Conservation (phyloP, 2,888 invertebrate species). For the Cheilosia grossa region DNA sequence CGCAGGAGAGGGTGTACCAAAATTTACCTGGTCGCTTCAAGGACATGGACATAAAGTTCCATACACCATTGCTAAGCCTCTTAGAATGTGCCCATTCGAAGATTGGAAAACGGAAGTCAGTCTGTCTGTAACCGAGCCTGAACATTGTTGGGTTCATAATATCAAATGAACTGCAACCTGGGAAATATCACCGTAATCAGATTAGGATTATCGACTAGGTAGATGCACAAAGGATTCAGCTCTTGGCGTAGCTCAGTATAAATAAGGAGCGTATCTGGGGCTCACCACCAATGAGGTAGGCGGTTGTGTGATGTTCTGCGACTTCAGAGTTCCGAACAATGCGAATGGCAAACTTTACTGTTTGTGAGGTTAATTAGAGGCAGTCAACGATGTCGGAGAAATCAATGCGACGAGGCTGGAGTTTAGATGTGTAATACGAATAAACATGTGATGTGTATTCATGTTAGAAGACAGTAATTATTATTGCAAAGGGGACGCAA, state of each 20-base stretch:
- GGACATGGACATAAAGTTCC: constrained; percentile 15
- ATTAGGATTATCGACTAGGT: constrained; percentile 67
- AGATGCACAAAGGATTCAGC: constrained; percentile 42
- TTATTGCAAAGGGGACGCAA: constrained; percentile 23
- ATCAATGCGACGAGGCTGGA: constrained; percentile 10
- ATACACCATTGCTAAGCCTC: constrained; percentile 9
- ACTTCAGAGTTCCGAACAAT: constrained; percentile 28
- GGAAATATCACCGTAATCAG: constrained; percentile 64
- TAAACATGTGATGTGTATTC: constrained; percentile 3
- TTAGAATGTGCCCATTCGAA: constrained; percentile 10
- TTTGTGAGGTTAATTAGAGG: constrained; percentile 48
- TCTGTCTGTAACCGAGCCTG: background rate
- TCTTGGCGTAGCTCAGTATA: constrained; percentile 15
- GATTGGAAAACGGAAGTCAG: background rate
- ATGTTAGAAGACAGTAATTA: constrained; percentile 32
- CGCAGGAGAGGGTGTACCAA: constrained; percentile 4
- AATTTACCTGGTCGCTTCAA: constrained; percentile 15
- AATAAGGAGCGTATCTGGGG: constrained; percentile 26
- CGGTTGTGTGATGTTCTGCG: constrained; percentile 23
- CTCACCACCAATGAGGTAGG: constrained; percentile 1
- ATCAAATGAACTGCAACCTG: constrained; percentile 65
- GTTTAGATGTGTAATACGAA: background rate
- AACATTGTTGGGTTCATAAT: constrained; percentile 32
- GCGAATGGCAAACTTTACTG: constrained; percentile 33
- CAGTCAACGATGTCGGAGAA: constrained; percentile 11